These are phyloP conservation scores for Pelecanoides urinatrix DNA, from an alignment of 2,113 vertebrate species.

Conservation along the genomic window DNA sequence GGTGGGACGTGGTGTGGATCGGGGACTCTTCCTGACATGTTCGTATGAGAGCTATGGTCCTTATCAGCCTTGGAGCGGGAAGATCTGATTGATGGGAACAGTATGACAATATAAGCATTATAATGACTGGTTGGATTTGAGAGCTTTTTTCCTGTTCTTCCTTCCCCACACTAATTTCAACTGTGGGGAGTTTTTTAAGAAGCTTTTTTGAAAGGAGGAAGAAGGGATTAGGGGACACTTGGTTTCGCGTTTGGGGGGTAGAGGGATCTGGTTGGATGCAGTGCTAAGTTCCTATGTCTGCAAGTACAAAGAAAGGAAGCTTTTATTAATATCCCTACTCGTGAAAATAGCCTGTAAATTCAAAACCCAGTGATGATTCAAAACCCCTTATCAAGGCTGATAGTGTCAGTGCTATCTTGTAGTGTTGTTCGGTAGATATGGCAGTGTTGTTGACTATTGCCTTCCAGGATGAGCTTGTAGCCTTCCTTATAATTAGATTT, in stretches of 20 bases:
- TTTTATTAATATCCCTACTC: background rate
- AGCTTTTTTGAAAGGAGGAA: background rate
- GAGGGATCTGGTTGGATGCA: background rate
- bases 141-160: background rate
- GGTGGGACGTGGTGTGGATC: background rate
- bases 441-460: background rate
- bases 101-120: background rate
- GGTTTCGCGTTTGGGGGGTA: background rate
- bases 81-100: background rate
- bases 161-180: background rate
- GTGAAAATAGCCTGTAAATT: background rate
- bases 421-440: background rate
- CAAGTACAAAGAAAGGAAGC: background rate
- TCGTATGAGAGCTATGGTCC: background rate
- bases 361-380: background rate
- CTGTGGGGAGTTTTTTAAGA: background rate
- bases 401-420: background rate
- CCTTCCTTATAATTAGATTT: background rate
- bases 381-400: background rate
- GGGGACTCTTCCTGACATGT: background rate
- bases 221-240: background rate
- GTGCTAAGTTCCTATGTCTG: background rate
- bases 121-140: background rate
- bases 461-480: background rate
- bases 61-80: background rate